phyloP scores from a whole-genome alignment of 2,888 invertebrate species.

The Gastrophysa polygoni region DNA sequence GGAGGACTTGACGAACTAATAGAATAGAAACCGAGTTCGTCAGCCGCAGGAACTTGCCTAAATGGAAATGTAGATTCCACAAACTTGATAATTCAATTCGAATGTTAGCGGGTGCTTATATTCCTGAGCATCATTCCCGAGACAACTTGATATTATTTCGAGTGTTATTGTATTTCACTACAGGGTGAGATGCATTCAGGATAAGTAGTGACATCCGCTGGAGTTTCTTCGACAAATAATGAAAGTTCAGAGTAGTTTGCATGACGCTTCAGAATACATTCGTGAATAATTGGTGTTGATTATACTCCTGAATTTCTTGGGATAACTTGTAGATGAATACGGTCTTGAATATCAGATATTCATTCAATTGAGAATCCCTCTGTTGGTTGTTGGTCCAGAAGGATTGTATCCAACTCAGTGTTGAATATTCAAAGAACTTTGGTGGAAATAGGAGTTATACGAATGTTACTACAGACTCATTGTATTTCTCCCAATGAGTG shows the following conservation, averaged over 20 bases:
- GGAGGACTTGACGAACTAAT: slow-evolving; percentile 17
- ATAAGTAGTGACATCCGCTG: slow-evolving; percentile 20
- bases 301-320: too few relatives aligned
- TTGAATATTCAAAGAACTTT: too few relatives aligned
- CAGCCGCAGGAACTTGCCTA: slow-evolving; percentile 37
- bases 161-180: slow-evolving; percentile 11
- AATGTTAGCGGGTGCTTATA: slow-evolving; percentile 39
- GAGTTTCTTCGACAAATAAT: not conserved
- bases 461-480: too few relatives aligned
- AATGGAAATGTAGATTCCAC: slow-evolving; percentile 39
- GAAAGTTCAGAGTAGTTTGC: not conserved
- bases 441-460: too few relatives aligned
- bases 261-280: not conserved
- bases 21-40: slow-evolving; percentile 28
- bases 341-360: not conserved
- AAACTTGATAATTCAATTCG: slow-evolving; percentile 41
- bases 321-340: not conserved
- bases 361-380: too few relatives aligned
- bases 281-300: not conserved
- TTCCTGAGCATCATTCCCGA: slow-evolving; percentile 34
- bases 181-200: slow-evolving; percentile 19
- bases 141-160: slow-evolving; percentile 24
- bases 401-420: too few relatives aligned
- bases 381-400: too few relatives aligned
- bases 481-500: too few relatives aligned